A percentile compares a stretch with the other conserved stretches of the same genome.
Conservation (phyloP, 1,140 invertebrate species). For the Drosophila littoralis region DNA sequence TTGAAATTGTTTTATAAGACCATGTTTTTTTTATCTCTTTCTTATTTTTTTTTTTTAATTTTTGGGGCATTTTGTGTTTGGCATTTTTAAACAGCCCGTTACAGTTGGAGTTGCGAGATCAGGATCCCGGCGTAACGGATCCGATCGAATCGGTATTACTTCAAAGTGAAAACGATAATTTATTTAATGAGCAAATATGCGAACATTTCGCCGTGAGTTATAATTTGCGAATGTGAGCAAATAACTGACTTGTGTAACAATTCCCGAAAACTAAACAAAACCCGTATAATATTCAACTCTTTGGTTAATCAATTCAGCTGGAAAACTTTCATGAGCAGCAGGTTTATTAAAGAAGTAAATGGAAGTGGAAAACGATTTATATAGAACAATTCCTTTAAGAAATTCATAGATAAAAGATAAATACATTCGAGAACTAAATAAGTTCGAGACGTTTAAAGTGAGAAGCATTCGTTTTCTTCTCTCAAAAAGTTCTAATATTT, state of each 20-base stretch:
- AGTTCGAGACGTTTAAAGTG: too few species aligned
- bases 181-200: conserved; percentile 41
- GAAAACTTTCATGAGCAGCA: too few species aligned
- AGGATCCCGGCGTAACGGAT: conserved; percentile 32
- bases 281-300: neutral
- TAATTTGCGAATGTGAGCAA: conserved; percentile 8
- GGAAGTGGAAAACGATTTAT: too few species aligned
- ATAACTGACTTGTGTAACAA: neutral
- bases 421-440: too few species aligned
- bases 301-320: neutral
- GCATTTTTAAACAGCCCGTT: conserved; percentile 41
- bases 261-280: neutral
- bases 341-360: too few species aligned
- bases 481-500: too few species aligned
- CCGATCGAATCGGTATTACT: conserved; percentile 21
- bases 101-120: conserved; percentile 3
- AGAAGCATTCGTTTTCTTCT: too few species aligned
- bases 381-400: too few species aligned
- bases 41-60: conserved; percentile 19
- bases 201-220: conserved; percentile 21
- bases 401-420: too few species aligned
- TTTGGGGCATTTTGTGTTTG: conserved; percentile 57
- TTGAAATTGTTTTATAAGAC: conserved; percentile 69
- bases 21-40: conserved; percentile 31
- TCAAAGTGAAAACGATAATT: conserved; percentile 48